Percentiles rank a stretch among this genome's conserved stretches.
Conservation (phyloP, 2,797 vertebrate species). For the Phalloptychus januarius region DNA sequence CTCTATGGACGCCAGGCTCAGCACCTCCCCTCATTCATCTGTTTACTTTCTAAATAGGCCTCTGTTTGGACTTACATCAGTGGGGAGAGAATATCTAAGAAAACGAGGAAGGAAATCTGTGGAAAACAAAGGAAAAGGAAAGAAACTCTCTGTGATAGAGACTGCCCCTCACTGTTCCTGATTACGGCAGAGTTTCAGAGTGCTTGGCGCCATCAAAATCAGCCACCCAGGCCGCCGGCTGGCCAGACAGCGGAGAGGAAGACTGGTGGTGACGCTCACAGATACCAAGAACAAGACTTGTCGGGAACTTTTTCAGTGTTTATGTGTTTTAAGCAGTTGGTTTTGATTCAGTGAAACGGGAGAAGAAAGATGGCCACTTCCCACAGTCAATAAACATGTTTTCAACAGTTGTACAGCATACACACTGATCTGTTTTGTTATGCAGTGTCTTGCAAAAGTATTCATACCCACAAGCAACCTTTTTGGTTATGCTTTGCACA, state of each 20-base stretch:
- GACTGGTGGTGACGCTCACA: slow-evolving; percentile 74
- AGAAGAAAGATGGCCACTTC: slow-evolving; percentile 67
- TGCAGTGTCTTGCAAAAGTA: background rate
- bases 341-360: slow-evolving; percentile 75
- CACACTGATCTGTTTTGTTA: slow-evolving; percentile 26
- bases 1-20: slow-evolving; percentile 67
- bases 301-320: slow-evolving; percentile 71
- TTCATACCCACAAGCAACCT: background rate
- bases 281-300: slow-evolving; percentile 74
- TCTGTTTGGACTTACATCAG: slow-evolving; percentile 87
- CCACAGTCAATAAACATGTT: slow-evolving; percentile 61
- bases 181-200: slow-evolving; percentile 78
- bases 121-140: slow-evolving; percentile 88
- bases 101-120: slow-evolving; percentile 88
- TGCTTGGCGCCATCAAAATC: slow-evolving; percentile 83
- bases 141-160: slow-evolving; percentile 84
- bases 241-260: slow-evolving; percentile 79
- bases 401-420: slow-evolving; percentile 53
- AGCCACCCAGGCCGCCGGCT: slow-evolving; percentile 78
- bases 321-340: slow-evolving; percentile 80
- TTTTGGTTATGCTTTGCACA: background rate
- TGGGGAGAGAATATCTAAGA: slow-evolving; percentile 86
- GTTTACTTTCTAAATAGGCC: slow-evolving; percentile 87
- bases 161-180: slow-evolving; percentile 82
- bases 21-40: slow-evolving; percentile 82